Percentiles rank a stretch among this genome's conserved stretches.
Conservation (phyloP, 2,113 vertebrate genomes). For the Gobiocypris rarus region DNA sequence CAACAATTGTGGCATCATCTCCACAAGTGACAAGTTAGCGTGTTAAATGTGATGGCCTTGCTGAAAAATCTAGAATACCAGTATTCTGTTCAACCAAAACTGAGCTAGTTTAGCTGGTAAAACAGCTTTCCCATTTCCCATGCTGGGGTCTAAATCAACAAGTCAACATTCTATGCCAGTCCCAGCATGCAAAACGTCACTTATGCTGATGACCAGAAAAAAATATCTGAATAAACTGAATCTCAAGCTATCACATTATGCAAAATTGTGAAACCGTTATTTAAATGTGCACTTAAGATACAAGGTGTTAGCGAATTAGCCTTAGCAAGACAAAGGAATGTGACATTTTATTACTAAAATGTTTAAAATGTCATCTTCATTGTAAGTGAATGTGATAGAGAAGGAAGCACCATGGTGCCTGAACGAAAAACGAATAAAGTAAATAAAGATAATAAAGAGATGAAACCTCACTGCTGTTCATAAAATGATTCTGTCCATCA, state of each 20-base stretch:
- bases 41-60: neutral
- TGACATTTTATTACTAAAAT: neutral
- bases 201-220: neutral
- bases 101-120: too few relatives aligned
- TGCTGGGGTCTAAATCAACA: too few relatives aligned
- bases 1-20: neutral
- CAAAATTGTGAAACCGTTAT: neutral
- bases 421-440: neutral
- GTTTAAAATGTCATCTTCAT: neutral
- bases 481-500: conserved; percentile 18
- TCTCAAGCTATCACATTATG: neutral
- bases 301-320: neutral
- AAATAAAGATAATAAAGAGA: neutral
- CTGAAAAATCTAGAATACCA: too few relatives aligned
- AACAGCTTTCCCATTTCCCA: too few relatives aligned
- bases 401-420: neutral
- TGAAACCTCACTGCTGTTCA: conserved; percentile 58
- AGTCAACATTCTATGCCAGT: too few relatives aligned
- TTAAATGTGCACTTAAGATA: neutral
- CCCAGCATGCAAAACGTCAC: too few relatives aligned
- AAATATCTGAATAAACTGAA: neutral
- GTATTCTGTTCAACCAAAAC: too few relatives aligned
- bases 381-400: neutral
- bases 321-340: neutral
- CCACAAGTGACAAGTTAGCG: neutral